Evolutionary conservation across 2,888 invertebrate species (phyloP).

Genomic region (Antheraea assamensis): DNA sequence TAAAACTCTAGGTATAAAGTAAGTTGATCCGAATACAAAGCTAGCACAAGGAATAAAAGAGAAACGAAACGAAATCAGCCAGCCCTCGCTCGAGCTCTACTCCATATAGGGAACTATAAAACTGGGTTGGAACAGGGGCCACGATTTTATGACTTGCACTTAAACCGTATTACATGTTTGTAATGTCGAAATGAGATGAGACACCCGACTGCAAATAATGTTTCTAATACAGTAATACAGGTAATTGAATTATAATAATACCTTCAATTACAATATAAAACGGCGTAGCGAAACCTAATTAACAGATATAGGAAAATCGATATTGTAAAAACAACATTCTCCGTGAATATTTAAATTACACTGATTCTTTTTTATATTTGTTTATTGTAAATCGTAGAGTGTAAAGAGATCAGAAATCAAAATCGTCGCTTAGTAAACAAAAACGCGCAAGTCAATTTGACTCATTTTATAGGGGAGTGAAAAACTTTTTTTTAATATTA

Average conservation of each 20-base stretch:
- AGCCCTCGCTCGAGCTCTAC: background rate
- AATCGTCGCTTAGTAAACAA: no score
- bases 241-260: background rate
- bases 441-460: no score
- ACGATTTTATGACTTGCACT: conserved; percentile 19
- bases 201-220: background rate
- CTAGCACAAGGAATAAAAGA: background rate
- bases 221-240: background rate
- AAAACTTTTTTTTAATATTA: no score
- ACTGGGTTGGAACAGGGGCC: background rate
- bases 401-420: background rate
- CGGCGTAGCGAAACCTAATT: no score
- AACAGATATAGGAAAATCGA: no score
- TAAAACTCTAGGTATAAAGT: background rate
- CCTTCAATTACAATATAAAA: background rate
- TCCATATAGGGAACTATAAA: background rate
- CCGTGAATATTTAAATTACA: background rate
- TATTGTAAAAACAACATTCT: background rate
- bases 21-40: background rate
- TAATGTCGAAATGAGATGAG: conserved; percentile 10
- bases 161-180: conserved; percentile 20
- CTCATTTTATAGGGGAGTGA: no score
- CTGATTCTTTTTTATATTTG: background rate
- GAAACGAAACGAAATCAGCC: conserved; percentile 1
- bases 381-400: no score